Evolutionary conservation across 2,888 invertebrate species (phyloP).

Genomic region (Epicampocera succincta): DNA sequence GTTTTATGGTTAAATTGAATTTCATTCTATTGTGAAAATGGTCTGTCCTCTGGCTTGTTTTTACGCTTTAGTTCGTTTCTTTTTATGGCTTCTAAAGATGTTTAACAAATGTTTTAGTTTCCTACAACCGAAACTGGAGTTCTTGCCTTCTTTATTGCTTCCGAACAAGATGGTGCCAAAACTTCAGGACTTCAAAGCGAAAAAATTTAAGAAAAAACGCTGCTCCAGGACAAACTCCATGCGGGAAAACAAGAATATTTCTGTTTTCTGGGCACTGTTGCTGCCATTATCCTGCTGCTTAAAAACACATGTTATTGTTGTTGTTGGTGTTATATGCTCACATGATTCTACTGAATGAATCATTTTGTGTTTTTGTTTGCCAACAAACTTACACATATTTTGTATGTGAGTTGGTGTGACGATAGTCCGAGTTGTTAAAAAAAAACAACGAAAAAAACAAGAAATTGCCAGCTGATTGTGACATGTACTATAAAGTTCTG

Average conservation of each 20-base stretch:
- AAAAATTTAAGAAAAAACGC: not conserved
- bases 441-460: too few relatives aligned
- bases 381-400: not conserved
- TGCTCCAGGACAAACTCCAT: not conserved
- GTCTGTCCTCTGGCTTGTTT: conserved; percentile 6
- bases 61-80: not conserved
- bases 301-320: not conserved
- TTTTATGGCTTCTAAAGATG: not conserved
- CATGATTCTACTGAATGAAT: conserved; percentile 52
- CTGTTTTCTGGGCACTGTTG: conserved; percentile 18
- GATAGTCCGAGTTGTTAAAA: conserved; percentile 25
- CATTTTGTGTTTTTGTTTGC: conserved; percentile 47
- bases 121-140: not conserved
- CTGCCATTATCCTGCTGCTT: conserved; percentile 46
- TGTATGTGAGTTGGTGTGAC: not conserved
- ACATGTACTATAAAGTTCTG: conserved; percentile 64
- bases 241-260: not conserved
- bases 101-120: conserved; percentile 9
- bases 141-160: not conserved
- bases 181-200: not conserved
- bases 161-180: conserved; percentile 61
- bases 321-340: conserved; percentile 18
- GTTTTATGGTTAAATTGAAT: conserved; percentile 62
- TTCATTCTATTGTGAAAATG: conserved; percentile 23
- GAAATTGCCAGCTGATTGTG: conserved; percentile 54